phyloP scores from a whole-genome alignment of 2,797 vertebrate genomes.

The Silurus lanzhouensis region DNA sequence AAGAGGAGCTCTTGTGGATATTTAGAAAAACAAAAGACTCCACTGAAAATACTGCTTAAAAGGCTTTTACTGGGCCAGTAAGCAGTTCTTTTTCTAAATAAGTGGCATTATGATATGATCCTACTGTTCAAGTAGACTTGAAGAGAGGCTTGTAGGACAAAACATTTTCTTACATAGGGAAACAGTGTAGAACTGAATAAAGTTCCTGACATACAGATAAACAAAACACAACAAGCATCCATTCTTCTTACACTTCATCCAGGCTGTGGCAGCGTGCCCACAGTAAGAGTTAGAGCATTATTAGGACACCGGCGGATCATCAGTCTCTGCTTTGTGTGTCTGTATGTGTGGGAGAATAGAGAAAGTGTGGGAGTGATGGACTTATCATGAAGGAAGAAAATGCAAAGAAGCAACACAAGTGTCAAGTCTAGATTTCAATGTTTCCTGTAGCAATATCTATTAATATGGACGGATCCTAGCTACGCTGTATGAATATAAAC shows the following conservation, averaged over 20 bases:
- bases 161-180: slow-evolving; percentile 14
- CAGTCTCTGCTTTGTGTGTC: slow-evolving; percentile 35
- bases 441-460: slow-evolving; percentile 22
- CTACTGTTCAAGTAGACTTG: neutral
- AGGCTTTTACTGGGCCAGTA: neutral
- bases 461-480: slow-evolving; percentile 5
- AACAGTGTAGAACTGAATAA: slow-evolving; percentile 22
- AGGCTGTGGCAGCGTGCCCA: slow-evolving; percentile 48
- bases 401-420: neutral
- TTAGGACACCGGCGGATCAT: slow-evolving; percentile 54
- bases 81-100: neutral
- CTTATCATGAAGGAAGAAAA: slow-evolving; percentile 6
- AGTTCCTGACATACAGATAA: slow-evolving; percentile 9
- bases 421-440: neutral
- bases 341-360: slow-evolving; percentile 26
- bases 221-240: slow-evolving; percentile 32
- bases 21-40: neutral
- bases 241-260: slow-evolving; percentile 56
- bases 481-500: slow-evolving; percentile 26
- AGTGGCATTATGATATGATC: neutral
- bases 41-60: neutral
- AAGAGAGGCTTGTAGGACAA: neutral
- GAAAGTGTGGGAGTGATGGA: neutral
- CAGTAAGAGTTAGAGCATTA: slow-evolving; percentile 41
- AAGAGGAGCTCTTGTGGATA: slow-evolving; percentile 2